Percentiles rank a stretch among this genome's conserved stretches.
Conservation (phyloP, 2,888 invertebrate genomes). For the Resseliella maxima region DNA sequence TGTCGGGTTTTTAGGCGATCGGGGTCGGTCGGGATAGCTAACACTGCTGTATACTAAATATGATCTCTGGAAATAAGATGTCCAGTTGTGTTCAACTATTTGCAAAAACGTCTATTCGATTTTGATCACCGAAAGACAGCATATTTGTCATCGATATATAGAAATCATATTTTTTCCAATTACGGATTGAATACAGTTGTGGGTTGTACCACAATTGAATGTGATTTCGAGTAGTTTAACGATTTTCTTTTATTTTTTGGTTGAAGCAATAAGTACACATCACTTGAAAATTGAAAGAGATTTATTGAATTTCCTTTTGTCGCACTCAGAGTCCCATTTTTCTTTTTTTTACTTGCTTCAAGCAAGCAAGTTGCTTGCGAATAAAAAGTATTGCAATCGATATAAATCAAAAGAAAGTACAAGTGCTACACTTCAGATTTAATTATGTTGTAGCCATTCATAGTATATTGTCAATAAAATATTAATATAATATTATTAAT, state of each 20-base stretch:
- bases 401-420: background rate
- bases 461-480: no score
- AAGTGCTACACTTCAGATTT: background rate
- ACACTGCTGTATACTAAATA: no score
- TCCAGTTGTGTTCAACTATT: background rate
- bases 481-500: no score
- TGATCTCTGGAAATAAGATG: no score
- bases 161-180: background rate
- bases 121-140: constrained; percentile 11
- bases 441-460: background rate
- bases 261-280: background rate
- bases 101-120: background rate
- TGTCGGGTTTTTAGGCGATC: no score
- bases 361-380: background rate
- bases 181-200: background rate
- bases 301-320: background rate
- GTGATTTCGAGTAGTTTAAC: background rate
- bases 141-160: background rate
- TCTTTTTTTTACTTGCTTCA: background rate
- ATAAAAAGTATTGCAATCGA: background rate
- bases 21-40: no score
- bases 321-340: background rate
- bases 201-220: background rate
- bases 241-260: background rate
- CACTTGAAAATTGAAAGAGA: background rate